Percentiles rank a stretch among this genome's conserved stretches.
phyloP scores from a whole-genome alignment of 2,888 invertebrate genomes.

The Habrosyne pyritoides region DNA sequence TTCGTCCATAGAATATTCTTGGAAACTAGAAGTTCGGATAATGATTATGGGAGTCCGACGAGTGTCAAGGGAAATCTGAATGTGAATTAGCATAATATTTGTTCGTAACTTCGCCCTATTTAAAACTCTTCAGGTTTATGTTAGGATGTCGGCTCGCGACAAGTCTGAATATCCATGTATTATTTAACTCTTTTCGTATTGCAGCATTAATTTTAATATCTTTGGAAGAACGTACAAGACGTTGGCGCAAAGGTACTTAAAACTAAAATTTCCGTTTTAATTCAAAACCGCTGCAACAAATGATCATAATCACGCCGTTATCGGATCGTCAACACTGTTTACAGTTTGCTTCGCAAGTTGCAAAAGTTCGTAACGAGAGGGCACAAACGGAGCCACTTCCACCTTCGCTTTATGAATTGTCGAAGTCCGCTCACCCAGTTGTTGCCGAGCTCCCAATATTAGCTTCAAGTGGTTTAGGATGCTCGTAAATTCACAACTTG shows the following conservation, averaged over 20 bases:
- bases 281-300: neutral
- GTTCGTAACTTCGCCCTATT: constrained; percentile 31
- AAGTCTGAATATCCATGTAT: neutral
- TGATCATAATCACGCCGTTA: constrained; percentile 34
- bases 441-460: constrained; percentile 43
- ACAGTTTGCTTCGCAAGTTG: constrained; percentile 36
- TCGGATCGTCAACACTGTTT: constrained; percentile 50
- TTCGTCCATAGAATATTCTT: constrained; percentile 34
- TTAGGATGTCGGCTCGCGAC: constrained; percentile 22
- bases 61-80: constrained; percentile 67
- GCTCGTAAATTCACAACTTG: constrained; percentile 52
- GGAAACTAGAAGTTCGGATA: constrained; percentile 52
- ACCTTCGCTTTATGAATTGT: constrained; percentile 51
- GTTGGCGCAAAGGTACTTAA: too few relatives aligned
- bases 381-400: constrained; percentile 2
- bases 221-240: too few relatives aligned
- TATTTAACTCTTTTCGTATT: neutral
- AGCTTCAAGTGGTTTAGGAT: constrained; percentile 39
- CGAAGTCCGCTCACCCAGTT: constrained; percentile 40
- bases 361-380: constrained; percentile 25
- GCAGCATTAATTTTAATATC: too few relatives aligned
- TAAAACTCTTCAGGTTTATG: constrained; percentile 12
- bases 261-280: too few relatives aligned
- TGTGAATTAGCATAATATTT: constrained; percentile 37
- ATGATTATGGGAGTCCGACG: constrained; percentile 48